Evolutionary conservation across 2,888 invertebrate species (phyloP).

Genomic region (Trichacis sp.): DNA sequence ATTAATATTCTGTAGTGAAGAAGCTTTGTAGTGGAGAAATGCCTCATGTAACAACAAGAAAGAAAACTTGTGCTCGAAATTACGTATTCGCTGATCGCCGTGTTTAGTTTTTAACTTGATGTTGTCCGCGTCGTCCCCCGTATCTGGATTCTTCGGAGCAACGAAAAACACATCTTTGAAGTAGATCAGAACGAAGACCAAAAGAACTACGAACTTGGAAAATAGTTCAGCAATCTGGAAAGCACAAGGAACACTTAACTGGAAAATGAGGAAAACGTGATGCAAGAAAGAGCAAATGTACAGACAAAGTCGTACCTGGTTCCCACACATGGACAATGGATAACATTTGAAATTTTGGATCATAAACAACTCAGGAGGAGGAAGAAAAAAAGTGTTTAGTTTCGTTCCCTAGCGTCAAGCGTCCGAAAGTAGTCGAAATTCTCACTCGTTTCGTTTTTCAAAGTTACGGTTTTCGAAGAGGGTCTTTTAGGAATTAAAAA

Average conservation of each 20-base stretch:
- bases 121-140: neutral
- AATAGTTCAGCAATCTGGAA: no score
- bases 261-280: slow-evolving; percentile 12
- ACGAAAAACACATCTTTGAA: no score
- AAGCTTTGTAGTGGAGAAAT: no score
- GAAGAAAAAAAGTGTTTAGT: neutral
- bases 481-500: slow-evolving; percentile 55
- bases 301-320: slow-evolving; percentile 49
- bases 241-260: no score
- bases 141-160: no score
- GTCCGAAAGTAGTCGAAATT: neutral
- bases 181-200: no score
- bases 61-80: slow-evolving; percentile 64
- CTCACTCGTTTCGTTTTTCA: slow-evolving; percentile 2
- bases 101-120: neutral
- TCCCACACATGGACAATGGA: slow-evolving; percentile 41
- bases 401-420: neutral
- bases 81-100: slow-evolving; percentile 48
- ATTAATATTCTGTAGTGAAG: no score
- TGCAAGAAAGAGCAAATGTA: neutral
- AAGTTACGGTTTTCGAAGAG: no score
- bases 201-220: no score
- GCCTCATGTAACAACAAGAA: no score
- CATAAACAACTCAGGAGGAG: neutral
- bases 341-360: neutral